These are phyloP conservation scores for Pterocles burchelli DNA, from an alignment of 2,113 vertebrate species.

Conservation along the genomic window DNA sequence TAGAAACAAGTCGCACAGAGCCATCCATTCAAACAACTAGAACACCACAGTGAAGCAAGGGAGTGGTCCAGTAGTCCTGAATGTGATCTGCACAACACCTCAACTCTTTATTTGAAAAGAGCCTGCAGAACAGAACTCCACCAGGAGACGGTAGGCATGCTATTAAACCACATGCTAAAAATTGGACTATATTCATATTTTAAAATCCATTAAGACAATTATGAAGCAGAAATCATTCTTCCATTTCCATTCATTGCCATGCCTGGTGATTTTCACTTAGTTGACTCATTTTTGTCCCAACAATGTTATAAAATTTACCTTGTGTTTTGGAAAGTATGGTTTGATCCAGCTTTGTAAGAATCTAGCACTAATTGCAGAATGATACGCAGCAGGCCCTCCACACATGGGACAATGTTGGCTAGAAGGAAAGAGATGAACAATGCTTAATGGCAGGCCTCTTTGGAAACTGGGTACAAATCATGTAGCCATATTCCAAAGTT, in stretches of 20 bases:
- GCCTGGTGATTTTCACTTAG: not conserved
- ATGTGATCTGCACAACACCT: not conserved
- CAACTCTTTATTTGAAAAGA: not conserved
- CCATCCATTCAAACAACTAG: not conserved
- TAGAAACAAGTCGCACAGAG: not conserved
- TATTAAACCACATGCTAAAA: not conserved
- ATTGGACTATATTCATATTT: not conserved
- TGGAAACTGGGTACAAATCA: not conserved
- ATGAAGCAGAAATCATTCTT: not conserved
- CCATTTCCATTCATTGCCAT: not conserved
- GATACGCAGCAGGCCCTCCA: not conserved
- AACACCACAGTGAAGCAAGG: not conserved
- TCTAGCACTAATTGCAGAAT: not conserved
- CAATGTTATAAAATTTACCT: not conserved
- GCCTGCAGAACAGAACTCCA: not conserved
- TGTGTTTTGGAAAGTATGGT: not conserved
- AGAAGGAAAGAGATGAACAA: not conserved
- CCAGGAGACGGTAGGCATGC: not conserved
- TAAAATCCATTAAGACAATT: constrained; percentile 18
- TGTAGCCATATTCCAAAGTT: not conserved
- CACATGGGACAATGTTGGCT: accelerated
- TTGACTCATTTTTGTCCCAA: constrained; percentile 1
- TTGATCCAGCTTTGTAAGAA: not conserved
- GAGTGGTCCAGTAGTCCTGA: not conserved
- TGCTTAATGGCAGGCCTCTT: not conserved